Conservation (phyloP, 2,888 invertebrate genomes). For the Buathra laborator region DNA sequence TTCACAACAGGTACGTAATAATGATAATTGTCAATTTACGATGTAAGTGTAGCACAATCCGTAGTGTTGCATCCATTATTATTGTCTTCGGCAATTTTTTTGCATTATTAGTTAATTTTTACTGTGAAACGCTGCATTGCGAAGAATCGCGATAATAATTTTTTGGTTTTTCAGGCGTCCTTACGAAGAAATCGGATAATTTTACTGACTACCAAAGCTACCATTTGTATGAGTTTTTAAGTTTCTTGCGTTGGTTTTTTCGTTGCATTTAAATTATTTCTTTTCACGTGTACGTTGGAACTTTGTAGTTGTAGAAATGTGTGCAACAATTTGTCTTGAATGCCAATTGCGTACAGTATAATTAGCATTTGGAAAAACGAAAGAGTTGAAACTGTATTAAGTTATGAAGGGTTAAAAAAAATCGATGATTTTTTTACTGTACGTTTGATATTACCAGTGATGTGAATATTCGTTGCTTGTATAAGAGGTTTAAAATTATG, state of each 20-base stretch:
- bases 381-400: not conserved
- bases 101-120: not conserved
- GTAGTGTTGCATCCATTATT: not conserved
- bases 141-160: slow-evolving; percentile 42
- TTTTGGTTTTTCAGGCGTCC: slow-evolving; percentile 60
- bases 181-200: slow-evolving; percentile 64
- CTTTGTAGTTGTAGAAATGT: not conserved
- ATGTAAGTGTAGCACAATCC: not conserved
- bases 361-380: not conserved
- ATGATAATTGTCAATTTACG: not conserved
- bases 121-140: not conserved
- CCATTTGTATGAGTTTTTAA: slow-evolving; percentile 14
- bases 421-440: slow-evolving; percentile 5
- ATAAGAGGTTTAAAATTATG: not conserved
- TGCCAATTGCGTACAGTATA: not conserved
- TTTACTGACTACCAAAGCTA: slow-evolving; percentile 16
- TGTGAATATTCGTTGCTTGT: not conserved
- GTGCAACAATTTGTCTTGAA: not conserved
- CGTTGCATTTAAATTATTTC: not conserved
- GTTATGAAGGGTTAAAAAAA: not conserved
- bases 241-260: slow-evolving; percentile 21
- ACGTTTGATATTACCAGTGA: slow-evolving; percentile 1
- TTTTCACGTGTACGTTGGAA: not conserved
- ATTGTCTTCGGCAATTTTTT: not conserved
- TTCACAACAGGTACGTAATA: slow-evolving; percentile 43